Base-by-base conservation (phyloP, 1,140 invertebrate genomes). In the Pararge aegeria region DNA sequence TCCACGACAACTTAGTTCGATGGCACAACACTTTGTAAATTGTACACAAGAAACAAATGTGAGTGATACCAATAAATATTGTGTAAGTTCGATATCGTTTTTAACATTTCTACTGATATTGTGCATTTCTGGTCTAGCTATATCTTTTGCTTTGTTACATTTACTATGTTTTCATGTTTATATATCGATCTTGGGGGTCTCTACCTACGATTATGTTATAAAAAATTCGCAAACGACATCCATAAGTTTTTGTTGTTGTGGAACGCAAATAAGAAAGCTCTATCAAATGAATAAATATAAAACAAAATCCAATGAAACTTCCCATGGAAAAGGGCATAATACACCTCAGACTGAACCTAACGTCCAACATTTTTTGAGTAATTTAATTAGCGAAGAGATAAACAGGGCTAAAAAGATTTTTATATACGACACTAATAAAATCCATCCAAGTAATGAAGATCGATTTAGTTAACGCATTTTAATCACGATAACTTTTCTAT, bases 141-240 rank as follows among this genome's bases (percentile, higher is more conserved):
- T 96, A 2, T 93, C 95, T 0, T 93, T 94, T 16, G 90, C 98
- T 16, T 90, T 98, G 7, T 90, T 96, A 15, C 97, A 99, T 90
- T 91, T 99, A 18, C 96, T 96, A 78, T 94, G 95, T 79, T 97
- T 97, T 87, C 96, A 98, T 86, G 93, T 96, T 40, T 97, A 97
- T 84, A 96, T 97, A 75, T 94, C 94, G 6, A 93, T 94, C 62
- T 87, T 96, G 53, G 96, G 96, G 0, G 87, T 97, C 13, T 97
- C 96, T 5, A 98, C 97, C 0, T 98, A 97, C 83, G 97, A 98
- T 80, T 98, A 97, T 80, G 94, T 96, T 40, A 53, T 67, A 15
- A 62, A 44, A 58, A 70, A 64, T 30, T 44, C 55, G 12, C 53
- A 57, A 46, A 44, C 49, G n/a, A 60, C 55, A 52, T 56, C 49